Conservation (phyloP, 2,113 vertebrate species). For the Crotalus viridis region DNA sequence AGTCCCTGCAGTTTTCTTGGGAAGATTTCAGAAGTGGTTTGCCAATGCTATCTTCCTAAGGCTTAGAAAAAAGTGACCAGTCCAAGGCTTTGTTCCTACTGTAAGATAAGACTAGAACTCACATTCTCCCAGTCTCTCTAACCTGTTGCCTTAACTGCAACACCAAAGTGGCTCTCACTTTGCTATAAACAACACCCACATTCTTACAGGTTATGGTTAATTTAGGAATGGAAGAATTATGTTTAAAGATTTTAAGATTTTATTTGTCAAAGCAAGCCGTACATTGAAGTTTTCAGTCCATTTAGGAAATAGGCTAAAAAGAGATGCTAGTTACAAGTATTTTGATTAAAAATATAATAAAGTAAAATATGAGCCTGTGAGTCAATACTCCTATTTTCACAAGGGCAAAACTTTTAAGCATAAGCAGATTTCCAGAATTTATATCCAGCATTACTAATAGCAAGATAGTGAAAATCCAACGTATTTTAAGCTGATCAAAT, state of each 20-base stretch:
- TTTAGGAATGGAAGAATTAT: background rate
- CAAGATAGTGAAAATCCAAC: background rate
- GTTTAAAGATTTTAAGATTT: background rate
- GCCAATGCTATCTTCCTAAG: background rate
- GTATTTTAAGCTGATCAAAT: background rate
- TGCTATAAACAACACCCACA: background rate
- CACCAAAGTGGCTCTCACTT: background rate
- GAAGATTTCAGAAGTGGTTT: background rate
- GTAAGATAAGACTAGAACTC: background rate
- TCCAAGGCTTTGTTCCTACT: too few species aligned
- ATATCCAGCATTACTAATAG: background rate
- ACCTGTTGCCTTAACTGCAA: background rate
- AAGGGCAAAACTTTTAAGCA: background rate
- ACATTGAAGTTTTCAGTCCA: background rate
- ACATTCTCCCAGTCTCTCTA: background rate
- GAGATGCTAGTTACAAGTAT: background rate
- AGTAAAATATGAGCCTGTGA: background rate
- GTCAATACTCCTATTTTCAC: background rate
- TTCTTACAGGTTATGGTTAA: background rate
- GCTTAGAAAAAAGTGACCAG: background rate
- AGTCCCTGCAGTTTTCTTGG: background rate
- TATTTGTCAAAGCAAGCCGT: background rate
- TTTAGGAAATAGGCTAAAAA: background rate
- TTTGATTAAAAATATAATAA: background rate
- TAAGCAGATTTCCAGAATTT: background rate